Evolutionary conservation across 2,797 vertebrate genomes (phyloP).

Genomic region (Acrocephalus scirpaceus): DNA sequence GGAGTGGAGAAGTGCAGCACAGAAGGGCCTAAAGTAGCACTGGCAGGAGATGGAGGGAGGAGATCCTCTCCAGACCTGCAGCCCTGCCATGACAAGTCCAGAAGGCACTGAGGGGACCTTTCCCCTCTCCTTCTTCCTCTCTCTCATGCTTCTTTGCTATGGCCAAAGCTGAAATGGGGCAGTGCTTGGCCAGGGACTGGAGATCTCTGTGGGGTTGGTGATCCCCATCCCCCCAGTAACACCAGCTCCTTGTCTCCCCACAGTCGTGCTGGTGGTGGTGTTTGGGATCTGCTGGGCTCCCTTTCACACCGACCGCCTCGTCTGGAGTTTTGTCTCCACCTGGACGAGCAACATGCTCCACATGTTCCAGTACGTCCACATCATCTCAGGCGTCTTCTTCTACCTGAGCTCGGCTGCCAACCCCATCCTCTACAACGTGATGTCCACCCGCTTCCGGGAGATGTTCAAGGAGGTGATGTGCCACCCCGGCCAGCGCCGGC

Average conservation of each 20-base stretch:
- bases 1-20: neutral
- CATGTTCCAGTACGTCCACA: slow-evolving; percentile 86
- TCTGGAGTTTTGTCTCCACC: slow-evolving; percentile 89
- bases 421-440: slow-evolving; percentile 93
- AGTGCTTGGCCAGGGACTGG: neutral
- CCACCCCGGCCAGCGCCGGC: neutral
- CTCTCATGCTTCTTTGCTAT: neutral
- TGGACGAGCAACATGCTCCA: slow-evolving; percentile 79
- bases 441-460: slow-evolving; percentile 93
- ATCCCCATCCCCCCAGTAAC: neutral
- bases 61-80: neutral
- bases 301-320: slow-evolving; percentile 90
- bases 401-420: slow-evolving; percentile 92
- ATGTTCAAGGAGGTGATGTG: slow-evolving; percentile 93
- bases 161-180: fast-evolving
- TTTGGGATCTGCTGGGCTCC: slow-evolving; percentile 96
- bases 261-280: slow-evolving; percentile 91
- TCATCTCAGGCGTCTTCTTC: slow-evolving; percentile 91
- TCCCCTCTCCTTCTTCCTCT: neutral
- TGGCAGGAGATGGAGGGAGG: neutral
- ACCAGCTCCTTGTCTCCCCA: neutral
- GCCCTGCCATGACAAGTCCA: neutral
- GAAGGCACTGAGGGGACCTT: neutral
- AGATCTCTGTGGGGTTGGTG: neutral
- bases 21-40: neutral